phyloP scores from a whole-genome alignment of 2,888 invertebrate genomes.

The Himalopsyche tibetana region DNA sequence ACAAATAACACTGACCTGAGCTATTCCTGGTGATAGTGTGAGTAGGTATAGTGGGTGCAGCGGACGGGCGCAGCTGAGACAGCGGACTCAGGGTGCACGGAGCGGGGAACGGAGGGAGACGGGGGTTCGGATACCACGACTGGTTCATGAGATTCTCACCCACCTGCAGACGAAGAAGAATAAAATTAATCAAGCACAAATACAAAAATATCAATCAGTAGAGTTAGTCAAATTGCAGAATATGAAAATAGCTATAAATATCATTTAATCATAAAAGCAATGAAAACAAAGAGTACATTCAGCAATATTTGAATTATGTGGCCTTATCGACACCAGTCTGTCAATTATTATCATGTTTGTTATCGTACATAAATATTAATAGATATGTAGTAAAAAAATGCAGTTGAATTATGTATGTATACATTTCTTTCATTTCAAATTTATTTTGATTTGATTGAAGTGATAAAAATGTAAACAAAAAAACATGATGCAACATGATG shows the following conservation, averaged over 20 bases:
- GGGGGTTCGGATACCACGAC: slow-evolving; percentile 89
- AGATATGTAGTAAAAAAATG: background rate
- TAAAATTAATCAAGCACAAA: background rate
- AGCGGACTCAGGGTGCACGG: slow-evolving; percentile 88
- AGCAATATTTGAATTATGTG: background rate
- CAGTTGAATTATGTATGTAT: background rate
- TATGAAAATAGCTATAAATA: background rate
- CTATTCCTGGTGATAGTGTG: slow-evolving; percentile 75
- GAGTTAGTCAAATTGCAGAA: background rate
- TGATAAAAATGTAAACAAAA: slow-evolving; percentile 41
- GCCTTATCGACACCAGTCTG: background rate
- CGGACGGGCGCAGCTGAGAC: slow-evolving; percentile 88
- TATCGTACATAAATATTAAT: background rate
- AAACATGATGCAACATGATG: background rate
- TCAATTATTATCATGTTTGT: background rate
- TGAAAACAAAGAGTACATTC: background rate
- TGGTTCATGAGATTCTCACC: slow-evolving; percentile 71
- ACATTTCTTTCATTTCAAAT: background rate
- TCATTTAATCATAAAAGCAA: background rate
- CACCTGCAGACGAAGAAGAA: slow-evolving; percentile 67
- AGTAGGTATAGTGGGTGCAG: slow-evolving; percentile 71
- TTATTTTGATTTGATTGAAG: slow-evolving; percentile 2
- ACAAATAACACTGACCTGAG: slow-evolving; percentile 70
- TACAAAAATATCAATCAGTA: background rate
- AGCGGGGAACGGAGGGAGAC: slow-evolving; percentile 93